These are phyloP conservation scores for Podarcis muralis DNA, from an alignment of 2,113 vertebrate species.

Conservation along the genomic window DNA sequence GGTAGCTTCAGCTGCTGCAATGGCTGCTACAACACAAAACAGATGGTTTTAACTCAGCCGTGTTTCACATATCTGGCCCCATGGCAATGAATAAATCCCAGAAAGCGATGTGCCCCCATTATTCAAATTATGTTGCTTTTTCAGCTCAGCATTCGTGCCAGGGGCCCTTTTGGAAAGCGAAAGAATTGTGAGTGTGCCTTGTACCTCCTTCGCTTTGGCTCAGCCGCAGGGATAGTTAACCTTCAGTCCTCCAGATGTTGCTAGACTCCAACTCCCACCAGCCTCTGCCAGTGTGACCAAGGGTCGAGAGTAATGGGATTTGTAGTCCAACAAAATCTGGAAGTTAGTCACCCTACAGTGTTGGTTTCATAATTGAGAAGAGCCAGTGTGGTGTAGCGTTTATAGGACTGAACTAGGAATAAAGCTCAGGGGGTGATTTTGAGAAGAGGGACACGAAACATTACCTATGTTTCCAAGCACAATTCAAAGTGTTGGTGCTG, in stretches of 20 bases:
- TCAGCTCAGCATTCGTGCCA: not conserved
- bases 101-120: not conserved
- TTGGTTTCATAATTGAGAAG: not conserved
- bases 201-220: not conserved
- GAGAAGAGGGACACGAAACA: not conserved
- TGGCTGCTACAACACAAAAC: too few relatives aligned
- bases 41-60: not conserved
- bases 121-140: not conserved
- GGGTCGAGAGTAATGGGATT: too few relatives aligned
- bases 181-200: not conserved
- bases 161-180: not conserved
- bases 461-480: accelerated
- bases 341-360: too few relatives aligned
- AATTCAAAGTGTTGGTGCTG: too few relatives aligned
- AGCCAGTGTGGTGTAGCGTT: not conserved
- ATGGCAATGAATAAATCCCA: not conserved
- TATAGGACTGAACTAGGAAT: not conserved
- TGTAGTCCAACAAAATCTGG: too few relatives aligned
- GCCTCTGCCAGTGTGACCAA: too few relatives aligned
- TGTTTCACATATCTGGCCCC: not conserved
- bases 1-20: too few relatives aligned
- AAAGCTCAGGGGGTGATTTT: not conserved
- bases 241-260: too few relatives aligned
- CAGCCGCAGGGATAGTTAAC: too few relatives aligned
- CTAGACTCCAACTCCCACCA: too few relatives aligned